phyloP scores from a whole-genome alignment of 2,797 vertebrate species.

The Gobio occitaniae region DNA sequence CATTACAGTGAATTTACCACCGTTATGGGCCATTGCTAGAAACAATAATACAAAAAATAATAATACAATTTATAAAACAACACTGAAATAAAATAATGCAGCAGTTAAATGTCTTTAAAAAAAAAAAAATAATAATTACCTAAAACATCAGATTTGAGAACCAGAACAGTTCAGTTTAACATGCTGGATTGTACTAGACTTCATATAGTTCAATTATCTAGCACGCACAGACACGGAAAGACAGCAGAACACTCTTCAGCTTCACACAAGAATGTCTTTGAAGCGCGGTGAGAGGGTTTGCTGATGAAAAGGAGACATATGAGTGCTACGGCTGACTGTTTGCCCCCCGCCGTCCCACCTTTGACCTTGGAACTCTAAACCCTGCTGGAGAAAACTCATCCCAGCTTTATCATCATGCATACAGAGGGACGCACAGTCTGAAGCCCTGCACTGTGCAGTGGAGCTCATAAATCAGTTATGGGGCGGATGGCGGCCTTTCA shows the following conservation, averaged over 20 bases:
- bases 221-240: neutral
- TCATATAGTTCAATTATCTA: slow-evolving; percentile 1
- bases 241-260: neutral
- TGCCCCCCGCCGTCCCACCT: slow-evolving; percentile 31
- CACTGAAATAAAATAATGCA: neutral
- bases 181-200: neutral
- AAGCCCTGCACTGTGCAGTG: neutral
- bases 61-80: neutral
- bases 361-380: slow-evolving; percentile 52
- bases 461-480: slow-evolving; percentile 49
- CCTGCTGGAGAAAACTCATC: slow-evolving; percentile 31
- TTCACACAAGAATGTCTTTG: slow-evolving; percentile 44
- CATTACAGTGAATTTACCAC: slow-evolving; percentile 8
- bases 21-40: neutral
- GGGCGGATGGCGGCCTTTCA: slow-evolving; percentile 29
- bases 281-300: slow-evolving; percentile 9
- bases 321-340: neutral
- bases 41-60: neutral
- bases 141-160: neutral
- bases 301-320: slow-evolving; percentile 11
- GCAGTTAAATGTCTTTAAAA: neutral
- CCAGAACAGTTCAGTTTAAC: neutral
- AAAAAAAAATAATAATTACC: too few species aligned
- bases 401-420: slow-evolving; percentile 31
- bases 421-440: slow-evolving; percentile 15